Evolutionary conservation across 2,797 vertebrate species (phyloP), one percentile per base, ranked within the genome.

Genomic region (Poeciliopsis infans): DNA sequence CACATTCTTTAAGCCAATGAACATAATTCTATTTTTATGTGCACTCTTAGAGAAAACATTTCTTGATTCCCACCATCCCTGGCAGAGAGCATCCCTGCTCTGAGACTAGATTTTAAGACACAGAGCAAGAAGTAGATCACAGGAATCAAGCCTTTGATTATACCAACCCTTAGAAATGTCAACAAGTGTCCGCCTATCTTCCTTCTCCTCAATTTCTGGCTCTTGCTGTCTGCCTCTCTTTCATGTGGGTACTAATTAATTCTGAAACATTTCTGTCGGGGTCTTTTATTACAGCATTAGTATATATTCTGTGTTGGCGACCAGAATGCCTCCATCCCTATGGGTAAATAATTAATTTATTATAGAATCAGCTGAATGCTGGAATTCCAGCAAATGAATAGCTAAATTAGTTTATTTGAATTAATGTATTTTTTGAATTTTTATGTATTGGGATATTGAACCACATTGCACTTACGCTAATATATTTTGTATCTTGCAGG

Each of bases 161-260:
- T 23, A 74, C 53, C 78, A 83, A 57, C 80, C 79, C 85, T 87
- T 79, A 92, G 79, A 90, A 91, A 92, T 87, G 85, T 91, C 92
- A 92, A 90, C 88, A 89, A 92, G 87, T 85, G 86, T 87, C 86
- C 36, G 66, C 81, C 86, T 79, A 53, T 79, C 80, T 86, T 79
- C 72, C 74, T 75, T 81, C 79, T 81, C 70, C 72, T 76, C 43
- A 8, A 20, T 70, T 82, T 81, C 75, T 75, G 8, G 6, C 72
- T 83, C 76, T 78, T 31, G 72, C 85, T 76, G 46, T 82, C 77
- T 86, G 55, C 49, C 55, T 76, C 49, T 55, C 81, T 89, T 89
- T 92, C 83, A 85, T 91, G 86, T 87, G 69, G 69, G 79, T 75
- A 79, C 83, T 87, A 90, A 90, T 92, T 92, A 87, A 85, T 85